Evolutionary conservation across 2,797 vertebrate species (phyloP).

Genomic region (Microctenopoma lineatum): DNA sequence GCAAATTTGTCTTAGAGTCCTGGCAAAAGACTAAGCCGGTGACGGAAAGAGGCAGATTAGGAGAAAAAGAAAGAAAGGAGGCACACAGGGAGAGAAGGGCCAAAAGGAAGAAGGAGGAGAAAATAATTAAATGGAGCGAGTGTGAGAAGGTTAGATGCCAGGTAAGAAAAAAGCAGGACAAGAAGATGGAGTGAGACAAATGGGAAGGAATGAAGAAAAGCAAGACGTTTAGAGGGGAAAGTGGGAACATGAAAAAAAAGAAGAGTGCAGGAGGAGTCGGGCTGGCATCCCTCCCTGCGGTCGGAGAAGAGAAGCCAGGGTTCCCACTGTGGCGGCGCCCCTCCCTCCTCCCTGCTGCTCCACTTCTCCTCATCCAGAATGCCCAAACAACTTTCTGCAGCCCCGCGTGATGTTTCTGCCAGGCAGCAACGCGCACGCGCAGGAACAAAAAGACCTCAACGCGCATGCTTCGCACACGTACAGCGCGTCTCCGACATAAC

Average conservation of each 20-base stretch:
- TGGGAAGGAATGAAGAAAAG: conserved; percentile 2
- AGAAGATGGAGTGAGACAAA: conserved; percentile 10
- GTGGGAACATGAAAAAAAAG: conserved; percentile 11
- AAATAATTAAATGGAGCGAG: conserved; percentile 51
- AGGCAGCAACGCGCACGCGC: conserved; percentile 43
- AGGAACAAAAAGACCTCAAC: neutral
- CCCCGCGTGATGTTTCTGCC: conserved; percentile 64
- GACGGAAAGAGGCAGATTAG: conserved; percentile 60
- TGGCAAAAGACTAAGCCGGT: conserved; percentile 54
- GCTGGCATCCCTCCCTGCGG: conserved; percentile 61
- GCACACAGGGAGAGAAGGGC: conserved; percentile 37
- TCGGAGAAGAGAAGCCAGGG: conserved; percentile 56
- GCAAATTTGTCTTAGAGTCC: conserved; percentile 73
- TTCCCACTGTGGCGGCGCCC: conserved; percentile 63
- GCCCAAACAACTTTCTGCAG: conserved; percentile 71
- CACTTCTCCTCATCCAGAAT: conserved; percentile 55
- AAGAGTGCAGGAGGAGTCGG: conserved; percentile 54
- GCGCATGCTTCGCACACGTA: conserved; percentile 17
- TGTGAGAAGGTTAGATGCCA: conserved; percentile 44
- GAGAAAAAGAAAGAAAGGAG: conserved; percentile 54
- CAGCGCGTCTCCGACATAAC: conserved; percentile 24
- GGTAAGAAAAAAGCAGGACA: conserved; percentile 15
- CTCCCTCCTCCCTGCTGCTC: conserved; percentile 46
- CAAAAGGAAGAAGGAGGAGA: conserved; percentile 32
- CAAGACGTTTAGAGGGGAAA: conserved; percentile 32